Evolutionary conservation across 2,113 vertebrate genomes (phyloP).

Genomic region (Acanthisitta chloris): DNA sequence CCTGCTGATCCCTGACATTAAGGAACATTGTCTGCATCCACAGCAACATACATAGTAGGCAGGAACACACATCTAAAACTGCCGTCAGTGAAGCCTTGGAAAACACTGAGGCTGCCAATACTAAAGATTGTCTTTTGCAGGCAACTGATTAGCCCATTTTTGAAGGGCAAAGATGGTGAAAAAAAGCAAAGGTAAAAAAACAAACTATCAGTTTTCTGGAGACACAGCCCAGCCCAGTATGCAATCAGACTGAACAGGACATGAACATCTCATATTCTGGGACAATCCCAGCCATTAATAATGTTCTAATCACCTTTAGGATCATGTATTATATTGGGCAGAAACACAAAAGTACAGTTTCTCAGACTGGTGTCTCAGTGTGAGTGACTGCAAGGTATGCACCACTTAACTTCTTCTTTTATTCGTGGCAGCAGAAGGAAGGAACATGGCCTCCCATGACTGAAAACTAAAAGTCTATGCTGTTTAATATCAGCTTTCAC

Average conservation of each 20-base stretch:
- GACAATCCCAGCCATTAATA: neutral
- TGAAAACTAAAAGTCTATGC: neutral
- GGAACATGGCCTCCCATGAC: neutral
- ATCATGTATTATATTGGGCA: neutral
- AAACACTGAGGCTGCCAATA: neutral
- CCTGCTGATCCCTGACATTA: neutral
- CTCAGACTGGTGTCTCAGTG: accelerated
- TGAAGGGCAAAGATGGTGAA: neutral
- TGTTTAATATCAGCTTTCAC: neutral
- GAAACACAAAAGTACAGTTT: neutral
- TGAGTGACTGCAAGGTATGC: neutral
- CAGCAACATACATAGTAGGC: neutral
- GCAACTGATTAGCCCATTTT: neutral
- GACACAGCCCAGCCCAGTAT: no score
- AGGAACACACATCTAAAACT: neutral
- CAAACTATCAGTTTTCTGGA: neutral
- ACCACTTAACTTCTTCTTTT: neutral
- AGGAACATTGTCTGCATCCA: neutral
- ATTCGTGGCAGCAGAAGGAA: neutral
- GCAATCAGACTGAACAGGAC: neutral
- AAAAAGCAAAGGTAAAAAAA: neutral
- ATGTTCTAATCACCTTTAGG: neutral
- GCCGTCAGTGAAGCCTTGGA: neutral
- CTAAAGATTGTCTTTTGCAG: neutral
- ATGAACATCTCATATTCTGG: neutral